These are phyloP conservation scores for Stichopus chloronotus DNA, from an alignment of 35 echinoderm and acorn worm species.

Conservation along the genomic window DNA sequence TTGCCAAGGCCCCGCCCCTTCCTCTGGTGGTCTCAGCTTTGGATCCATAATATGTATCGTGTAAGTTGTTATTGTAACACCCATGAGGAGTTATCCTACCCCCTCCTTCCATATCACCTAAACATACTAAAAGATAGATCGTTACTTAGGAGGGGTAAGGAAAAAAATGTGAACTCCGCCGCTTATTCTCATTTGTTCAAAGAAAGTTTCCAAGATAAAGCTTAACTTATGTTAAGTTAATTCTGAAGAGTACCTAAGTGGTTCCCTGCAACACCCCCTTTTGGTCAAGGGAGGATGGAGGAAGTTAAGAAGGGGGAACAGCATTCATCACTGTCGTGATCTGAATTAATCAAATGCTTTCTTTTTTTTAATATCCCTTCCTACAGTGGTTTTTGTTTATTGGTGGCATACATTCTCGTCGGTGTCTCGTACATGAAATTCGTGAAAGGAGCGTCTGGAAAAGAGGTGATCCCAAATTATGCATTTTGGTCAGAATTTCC, in stretches of 20 bases:
- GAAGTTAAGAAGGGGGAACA: too few species aligned
- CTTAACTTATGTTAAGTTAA: too few species aligned
- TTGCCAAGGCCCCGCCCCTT: conserved; percentile 8
- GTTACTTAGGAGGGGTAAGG: too few species aligned
- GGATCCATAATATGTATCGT: conserved; percentile 16
- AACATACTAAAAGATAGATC: background rate
- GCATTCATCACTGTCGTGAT: too few species aligned
- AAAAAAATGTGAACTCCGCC: too few species aligned
- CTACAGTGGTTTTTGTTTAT: conserved; percentile 30
- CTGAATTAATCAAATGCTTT: too few species aligned
- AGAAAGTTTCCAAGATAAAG: too few species aligned
- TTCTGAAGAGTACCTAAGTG: too few species aligned
- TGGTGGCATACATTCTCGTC: conserved; percentile 45
- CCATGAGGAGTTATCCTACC: background rate
- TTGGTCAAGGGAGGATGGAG: too few species aligned
- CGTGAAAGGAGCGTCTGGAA: conserved; percentile 27
- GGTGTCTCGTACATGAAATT: conserved; percentile 59
- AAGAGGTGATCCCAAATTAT: conserved; percentile 64
- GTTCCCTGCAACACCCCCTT: too few species aligned
- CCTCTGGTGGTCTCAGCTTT: conserved; percentile 39
- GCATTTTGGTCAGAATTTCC: conserved; percentile 59
- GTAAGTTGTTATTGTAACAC: conserved; percentile 13
- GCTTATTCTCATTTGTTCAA: too few species aligned
- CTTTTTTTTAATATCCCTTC: background rate
- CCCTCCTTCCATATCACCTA: background rate